Conservation (phyloP, 2,797 vertebrate genomes). For the Cygnus olor region DNA sequence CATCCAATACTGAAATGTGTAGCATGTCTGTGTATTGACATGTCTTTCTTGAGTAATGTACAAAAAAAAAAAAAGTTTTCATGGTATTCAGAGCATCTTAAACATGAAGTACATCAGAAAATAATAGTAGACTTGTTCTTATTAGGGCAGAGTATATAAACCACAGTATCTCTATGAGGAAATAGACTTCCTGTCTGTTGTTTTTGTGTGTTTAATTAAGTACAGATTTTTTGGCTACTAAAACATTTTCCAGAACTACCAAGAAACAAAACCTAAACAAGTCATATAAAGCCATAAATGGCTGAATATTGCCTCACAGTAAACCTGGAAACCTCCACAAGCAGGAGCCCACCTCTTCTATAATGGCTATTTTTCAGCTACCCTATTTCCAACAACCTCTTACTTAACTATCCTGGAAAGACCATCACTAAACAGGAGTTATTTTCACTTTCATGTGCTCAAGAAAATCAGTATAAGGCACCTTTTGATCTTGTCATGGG, state of each 20-base stretch:
- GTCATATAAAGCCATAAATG: conserved; percentile 52
- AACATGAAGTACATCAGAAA: conserved; percentile 65
- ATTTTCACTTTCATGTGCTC: neutral
- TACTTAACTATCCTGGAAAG: neutral
- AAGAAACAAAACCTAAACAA: conserved; percentile 75
- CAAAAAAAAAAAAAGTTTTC: neutral
- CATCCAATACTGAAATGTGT: neutral
- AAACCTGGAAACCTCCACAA: conserved; percentile 7
- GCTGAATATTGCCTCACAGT: conserved; percentile 52
- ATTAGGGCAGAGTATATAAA: conserved; percentile 67
- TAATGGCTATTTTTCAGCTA: neutral
- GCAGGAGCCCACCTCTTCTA: neutral
- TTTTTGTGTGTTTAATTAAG: conserved; percentile 78
- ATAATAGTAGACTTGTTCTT: conserved; percentile 50
- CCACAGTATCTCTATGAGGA: conserved; percentile 76
- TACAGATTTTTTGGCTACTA: conserved; percentile 78
- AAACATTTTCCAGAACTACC: conserved; percentile 74
- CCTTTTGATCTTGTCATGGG: neutral
- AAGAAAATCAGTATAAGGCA: neutral
- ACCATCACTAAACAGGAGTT: neutral
- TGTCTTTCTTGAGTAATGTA: neutral
- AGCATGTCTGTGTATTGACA: conserved; percentile 6
- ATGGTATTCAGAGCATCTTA: conserved; percentile 48
- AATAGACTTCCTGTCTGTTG: conserved; percentile 79
- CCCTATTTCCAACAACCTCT: neutral